Evolutionary conservation across 2,113 vertebrate genomes (phyloP).

Genomic region (Ovis canadensis): DNA sequence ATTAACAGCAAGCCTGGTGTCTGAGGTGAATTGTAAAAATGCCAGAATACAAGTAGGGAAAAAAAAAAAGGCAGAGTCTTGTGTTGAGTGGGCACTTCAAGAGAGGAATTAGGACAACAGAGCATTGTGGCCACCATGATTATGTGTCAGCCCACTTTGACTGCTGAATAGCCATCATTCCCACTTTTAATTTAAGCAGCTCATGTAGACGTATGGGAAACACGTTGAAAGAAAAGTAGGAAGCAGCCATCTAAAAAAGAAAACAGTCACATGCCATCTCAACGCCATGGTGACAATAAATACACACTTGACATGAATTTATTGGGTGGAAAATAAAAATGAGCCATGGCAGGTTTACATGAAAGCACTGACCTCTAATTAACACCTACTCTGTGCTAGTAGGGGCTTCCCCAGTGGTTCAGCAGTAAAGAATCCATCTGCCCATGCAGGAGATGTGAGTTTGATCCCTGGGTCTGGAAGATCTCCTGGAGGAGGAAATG

Average conservation of each 20-base stretch:
- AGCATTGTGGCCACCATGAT: neutral
- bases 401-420: neutral
- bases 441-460: neutral
- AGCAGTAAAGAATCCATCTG: neutral
- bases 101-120: neutral
- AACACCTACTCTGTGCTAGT: neutral
- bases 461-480: neutral
- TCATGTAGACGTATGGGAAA: neutral
- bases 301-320: neutral
- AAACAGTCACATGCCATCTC: neutral
- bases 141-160: neutral
- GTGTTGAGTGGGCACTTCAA: slow-evolving; percentile 21
- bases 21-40: neutral
- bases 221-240: neutral
- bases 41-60: neutral
- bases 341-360: neutral
- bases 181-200: neutral
- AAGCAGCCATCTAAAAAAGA: neutral
- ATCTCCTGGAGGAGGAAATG: neutral
- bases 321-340: neutral
- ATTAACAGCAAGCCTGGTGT: slow-evolving; percentile 1
- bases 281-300: neutral
- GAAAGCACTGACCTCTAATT: neutral
- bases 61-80: neutral
- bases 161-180: neutral